Evolutionary conservation across 2,113 vertebrate species (phyloP).

Genomic region (Phocoena sinus): DNA sequence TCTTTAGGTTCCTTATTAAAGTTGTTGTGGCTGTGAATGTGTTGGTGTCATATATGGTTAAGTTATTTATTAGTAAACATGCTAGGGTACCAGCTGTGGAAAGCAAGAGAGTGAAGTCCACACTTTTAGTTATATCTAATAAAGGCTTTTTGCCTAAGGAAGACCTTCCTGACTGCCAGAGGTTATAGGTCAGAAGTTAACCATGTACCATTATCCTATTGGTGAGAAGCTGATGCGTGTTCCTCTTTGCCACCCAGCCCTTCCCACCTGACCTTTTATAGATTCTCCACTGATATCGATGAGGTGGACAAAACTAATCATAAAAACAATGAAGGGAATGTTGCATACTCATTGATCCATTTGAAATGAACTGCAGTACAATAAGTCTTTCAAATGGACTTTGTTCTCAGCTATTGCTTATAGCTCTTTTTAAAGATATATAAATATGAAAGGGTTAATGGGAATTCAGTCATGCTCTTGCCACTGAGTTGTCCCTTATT

Average conservation of each 20-base stretch:
- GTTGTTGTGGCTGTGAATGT: neutral
- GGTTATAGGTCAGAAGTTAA: constrained; percentile 33
- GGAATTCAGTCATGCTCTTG: constrained; percentile 52
- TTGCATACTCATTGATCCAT: constrained; percentile 49
- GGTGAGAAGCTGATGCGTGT: constrained; percentile 35
- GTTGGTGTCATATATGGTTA: neutral
- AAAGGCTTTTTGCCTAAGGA: constrained; percentile 39
- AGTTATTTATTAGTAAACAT: neutral
- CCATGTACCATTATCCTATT: neutral
- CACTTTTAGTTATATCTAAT: constrained; percentile 22
- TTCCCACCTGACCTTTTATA: constrained; percentile 68
- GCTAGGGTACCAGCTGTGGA: neutral
- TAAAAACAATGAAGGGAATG: constrained; percentile 56
- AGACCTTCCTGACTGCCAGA: neutral
- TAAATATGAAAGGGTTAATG: constrained; percentile 56
- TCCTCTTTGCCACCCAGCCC: neutral
- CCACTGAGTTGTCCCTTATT: constrained; percentile 43
- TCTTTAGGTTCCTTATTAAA: neutral
- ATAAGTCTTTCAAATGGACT: constrained; percentile 65
- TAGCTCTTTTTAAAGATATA: constrained; percentile 29
- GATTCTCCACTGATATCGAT: constrained; percentile 59
- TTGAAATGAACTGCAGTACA: constrained; percentile 61
- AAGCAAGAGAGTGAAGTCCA: neutral
- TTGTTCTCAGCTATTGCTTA: constrained; percentile 9
- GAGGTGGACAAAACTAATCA: constrained; percentile 64